phyloP scores from a whole-genome alignment of 2,113 vertebrate species.

The Campylomormyrus tamandua region DNA sequence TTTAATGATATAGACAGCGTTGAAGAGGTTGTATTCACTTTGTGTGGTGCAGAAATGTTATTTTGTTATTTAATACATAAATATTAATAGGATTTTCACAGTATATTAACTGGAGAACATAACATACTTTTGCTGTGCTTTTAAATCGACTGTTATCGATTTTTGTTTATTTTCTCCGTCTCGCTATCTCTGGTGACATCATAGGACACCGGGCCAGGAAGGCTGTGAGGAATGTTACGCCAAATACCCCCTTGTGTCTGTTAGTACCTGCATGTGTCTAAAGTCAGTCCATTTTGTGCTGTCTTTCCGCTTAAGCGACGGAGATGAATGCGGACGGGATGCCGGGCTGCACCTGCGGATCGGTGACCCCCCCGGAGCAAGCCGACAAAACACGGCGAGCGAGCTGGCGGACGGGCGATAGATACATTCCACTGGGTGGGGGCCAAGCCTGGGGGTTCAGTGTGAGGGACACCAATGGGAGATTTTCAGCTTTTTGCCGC shows the following conservation, averaged over 20 bases:
- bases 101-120: neutral
- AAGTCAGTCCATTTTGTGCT: constrained; percentile 44
- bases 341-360: constrained; percentile 33
- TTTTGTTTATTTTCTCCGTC: neutral
- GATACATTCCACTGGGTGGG: neutral
- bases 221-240: constrained; percentile 12
- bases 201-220: constrained; percentile 7
- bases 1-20: neutral
- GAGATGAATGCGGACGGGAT: constrained; percentile 38
- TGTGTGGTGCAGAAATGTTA: neutral
- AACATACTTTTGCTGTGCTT: neutral
- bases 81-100: neutral
- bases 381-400: constrained; percentile 19
- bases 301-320: constrained; percentile 42
- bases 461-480: neutral
- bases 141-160: neutral
- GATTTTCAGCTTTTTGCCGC: neutral
- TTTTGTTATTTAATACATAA: constrained; percentile 3
- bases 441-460: neutral
- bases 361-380: neutral
- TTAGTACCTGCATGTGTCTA: constrained; percentile 37
- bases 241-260: constrained; percentile 17
- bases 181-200: constrained; percentile 2
- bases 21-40: neutral
- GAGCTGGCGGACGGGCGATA: neutral